Conservation (phyloP, 2,888 invertebrate species). For the Ochropleura plecta region DNA sequence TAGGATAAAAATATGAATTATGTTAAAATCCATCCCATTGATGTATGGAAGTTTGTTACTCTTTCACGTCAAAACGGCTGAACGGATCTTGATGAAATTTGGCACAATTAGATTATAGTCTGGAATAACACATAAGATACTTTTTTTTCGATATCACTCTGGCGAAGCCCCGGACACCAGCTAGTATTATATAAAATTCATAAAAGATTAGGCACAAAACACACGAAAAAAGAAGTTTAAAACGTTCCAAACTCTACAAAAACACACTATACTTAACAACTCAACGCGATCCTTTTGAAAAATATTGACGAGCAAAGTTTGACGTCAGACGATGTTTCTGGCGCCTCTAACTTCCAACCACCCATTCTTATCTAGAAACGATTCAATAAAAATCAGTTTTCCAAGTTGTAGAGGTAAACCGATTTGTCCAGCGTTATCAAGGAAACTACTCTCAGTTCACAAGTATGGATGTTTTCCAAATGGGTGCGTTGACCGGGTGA, state of each 20-base stretch:
- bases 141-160: no score
- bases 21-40: no score
- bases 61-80: no score
- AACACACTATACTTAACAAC: constrained; percentile 20
- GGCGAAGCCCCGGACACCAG: no score
- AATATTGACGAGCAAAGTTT: constrained; percentile 63
- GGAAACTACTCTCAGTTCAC: constrained; percentile 56
- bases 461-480: constrained; percentile 65
- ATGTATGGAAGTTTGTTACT: no score
- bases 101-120: no score
- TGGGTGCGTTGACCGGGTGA: constrained; percentile 56
- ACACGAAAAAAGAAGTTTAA: no score
- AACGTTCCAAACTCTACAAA: neutral
- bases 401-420: constrained; percentile 58
- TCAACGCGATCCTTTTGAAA: constrained; percentile 51
- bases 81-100: no score
- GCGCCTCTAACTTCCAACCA: constrained; percentile 62
- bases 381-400: constrained; percentile 68
- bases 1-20: no score
- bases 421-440: constrained; percentile 68
- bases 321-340: constrained; percentile 48
- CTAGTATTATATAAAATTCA: no score
- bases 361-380: constrained; percentile 61
- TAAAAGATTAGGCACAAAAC: no score
- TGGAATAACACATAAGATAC: no score